Conservation (phyloP, 2,113 vertebrate genomes). For the Dasyornis broadbenti region DNA sequence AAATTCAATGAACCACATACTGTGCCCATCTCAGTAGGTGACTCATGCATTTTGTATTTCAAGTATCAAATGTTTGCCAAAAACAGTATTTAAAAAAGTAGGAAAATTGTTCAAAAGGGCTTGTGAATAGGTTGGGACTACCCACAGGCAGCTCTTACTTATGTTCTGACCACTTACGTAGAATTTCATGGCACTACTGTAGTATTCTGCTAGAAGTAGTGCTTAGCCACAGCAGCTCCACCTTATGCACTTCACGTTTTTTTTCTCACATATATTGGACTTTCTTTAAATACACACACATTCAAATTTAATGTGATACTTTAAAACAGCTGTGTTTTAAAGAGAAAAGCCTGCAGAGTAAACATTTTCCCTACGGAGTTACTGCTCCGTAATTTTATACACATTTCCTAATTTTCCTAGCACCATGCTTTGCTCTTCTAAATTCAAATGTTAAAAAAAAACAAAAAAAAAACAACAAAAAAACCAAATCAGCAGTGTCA, state of each 20-base stretch:
- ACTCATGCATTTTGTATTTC: constrained; percentile 80
- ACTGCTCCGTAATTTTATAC: constrained; percentile 24
- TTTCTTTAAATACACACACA: constrained; percentile 27
- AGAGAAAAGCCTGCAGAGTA: constrained; percentile 51
- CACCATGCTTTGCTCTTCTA: background rate
- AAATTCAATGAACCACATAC: constrained; percentile 83
- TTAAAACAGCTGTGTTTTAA: constrained; percentile 42
- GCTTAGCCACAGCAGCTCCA: constrained; percentile 46
- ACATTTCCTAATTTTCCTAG: constrained; percentile 48
- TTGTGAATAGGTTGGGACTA: constrained; percentile 74
- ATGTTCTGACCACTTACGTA: constrained; percentile 72
- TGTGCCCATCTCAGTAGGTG: constrained; percentile 77
- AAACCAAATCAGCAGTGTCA: background rate
- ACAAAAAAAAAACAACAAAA: background rate
- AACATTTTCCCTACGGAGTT: constrained; percentile 53
- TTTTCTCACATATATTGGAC: background rate
- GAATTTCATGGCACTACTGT: constrained; percentile 63
- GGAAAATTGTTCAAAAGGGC: constrained; percentile 73
- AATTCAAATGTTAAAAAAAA: constrained; percentile 25
- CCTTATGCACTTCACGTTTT: background rate
- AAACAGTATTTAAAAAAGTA: constrained; percentile 81
- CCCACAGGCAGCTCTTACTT: constrained; percentile 71
- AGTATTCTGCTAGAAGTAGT: constrained; percentile 10
- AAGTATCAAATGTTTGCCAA: constrained; percentile 81
- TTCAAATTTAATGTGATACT: constrained; percentile 50